Base-by-base conservation (phyloP, 2,113 vertebrate genomes). In the Lates calcarifer region DNA sequence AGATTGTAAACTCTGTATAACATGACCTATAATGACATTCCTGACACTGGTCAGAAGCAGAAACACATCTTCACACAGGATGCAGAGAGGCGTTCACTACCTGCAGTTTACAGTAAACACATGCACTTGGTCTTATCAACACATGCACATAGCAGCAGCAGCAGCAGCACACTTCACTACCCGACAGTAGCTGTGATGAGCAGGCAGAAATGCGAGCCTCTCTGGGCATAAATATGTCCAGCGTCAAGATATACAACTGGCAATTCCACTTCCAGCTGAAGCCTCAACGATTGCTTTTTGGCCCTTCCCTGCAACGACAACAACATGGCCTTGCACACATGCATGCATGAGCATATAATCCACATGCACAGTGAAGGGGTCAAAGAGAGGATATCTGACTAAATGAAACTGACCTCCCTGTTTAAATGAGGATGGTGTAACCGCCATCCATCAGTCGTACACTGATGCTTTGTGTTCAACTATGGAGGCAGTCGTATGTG, bases 141-240 rank as follows among this genome's bases (percentile, higher is more conserved):
- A 49, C 61, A 5, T 6, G 41, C 24, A 39, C 26, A 67, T 6
- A 55, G 31, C 77, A 35, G 28, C 58, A 65, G 61, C 75, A 73
- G 24, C 47, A 22, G 28, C 74, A 55, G 35, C 77, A 57, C 41
- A 60, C 55, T 26, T 62, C 71, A 70, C 53, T 57, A 57, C 24
- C 72, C 56, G 76, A 78, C 85, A 79, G 66, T 55, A 31, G 70
- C 87, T 79, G 66, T 92, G 91, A 92, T 90, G 92, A 94, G 84
- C 85, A 72, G 89, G 91, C 92, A 92, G 87, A 92, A 91, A 84
- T 87, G 53, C 70, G 28, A 77, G 78, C 84, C 83, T 70, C 87
- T 87, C 76, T 37, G 86, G 77, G 82, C 90, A 88, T 89, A 91
- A 94, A 92, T 83, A 91, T 82, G 90, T 92, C 90, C 83, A 66